Evolutionary conservation across 2,888 invertebrate species (phyloP), one percentile per base, ranked within the genome.

Genomic region (Onthophagus sagittarius): DNA sequence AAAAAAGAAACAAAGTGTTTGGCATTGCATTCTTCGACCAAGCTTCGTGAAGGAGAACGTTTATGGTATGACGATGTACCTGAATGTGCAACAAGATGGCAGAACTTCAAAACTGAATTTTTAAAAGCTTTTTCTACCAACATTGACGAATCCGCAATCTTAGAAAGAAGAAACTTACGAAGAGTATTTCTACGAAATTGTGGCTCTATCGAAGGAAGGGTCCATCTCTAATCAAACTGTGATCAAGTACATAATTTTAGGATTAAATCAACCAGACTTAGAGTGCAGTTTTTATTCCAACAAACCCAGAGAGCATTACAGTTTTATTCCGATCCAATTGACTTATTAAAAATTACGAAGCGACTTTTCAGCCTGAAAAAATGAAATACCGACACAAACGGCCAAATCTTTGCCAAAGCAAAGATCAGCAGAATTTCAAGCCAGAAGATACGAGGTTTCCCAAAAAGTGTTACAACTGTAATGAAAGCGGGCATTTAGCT

Each of bases 111-210:
- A 7, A 6, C 7, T 6, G 23, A 2, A 9, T 23, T 67, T 15
- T 31, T 67, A 5, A n/a, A n/a, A 5, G 31, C 67, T 5, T 67
- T 67, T 23, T 31, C 67, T 14, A n/a, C 67, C n/a, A 15, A 14
- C 7, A 4, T 15, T 67, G 67, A 67, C 31, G 67, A 67, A 67
- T 14, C 67, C n/a, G 67, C 67, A 5, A 32, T 67, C 3, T 31
- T 31, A 23, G 1, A 14, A 14, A 3, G 64, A 64, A n/a, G 64
- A 14, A n/a, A 31, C 23, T 67, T 67, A 31, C n/a, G 64, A 64
- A n/a, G 64, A 14, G 31, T 67, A 67, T 67, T 67, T 67, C n/a
- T 67, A 67, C n/a, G 67, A 15, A 15, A 67, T 67, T 23, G 67
- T 67, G 67, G 67, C 67, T 2, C 13, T 64, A 15, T 14, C 64